These are phyloP conservation scores for Chironomus tentans DNA, from an alignment of 2,888 invertebrate genomes.

Conservation along the genomic window DNA sequence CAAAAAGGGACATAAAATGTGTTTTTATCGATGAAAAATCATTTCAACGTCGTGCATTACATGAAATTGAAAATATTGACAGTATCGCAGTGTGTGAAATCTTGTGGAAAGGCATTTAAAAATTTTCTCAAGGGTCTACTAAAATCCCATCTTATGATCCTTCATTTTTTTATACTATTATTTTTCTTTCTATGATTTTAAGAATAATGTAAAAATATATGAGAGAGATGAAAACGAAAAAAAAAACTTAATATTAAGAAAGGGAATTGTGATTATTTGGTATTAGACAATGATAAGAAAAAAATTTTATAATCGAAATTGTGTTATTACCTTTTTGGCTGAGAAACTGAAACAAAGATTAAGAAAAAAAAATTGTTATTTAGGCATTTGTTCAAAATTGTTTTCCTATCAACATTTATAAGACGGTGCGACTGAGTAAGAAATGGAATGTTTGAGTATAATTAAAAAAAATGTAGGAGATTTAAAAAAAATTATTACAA, in stretches of 20 bases:
- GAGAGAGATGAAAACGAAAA: conserved; percentile 24
- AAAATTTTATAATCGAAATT: conserved; percentile 13
- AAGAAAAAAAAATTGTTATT: conserved; percentile 19
- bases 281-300: conserved; percentile 26
- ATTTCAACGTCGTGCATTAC: no score
- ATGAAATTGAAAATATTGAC: no score
- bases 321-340: conserved; percentile 24
- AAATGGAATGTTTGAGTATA: background rate
- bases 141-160: background rate
- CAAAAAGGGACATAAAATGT: no score
- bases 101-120: no score
- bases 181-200: conserved; percentile 4
- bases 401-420: conserved; percentile 8
- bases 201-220: conserved; percentile 4
- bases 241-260: conserved; percentile 22
- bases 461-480: background rate
- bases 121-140: no score
- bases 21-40: no score
- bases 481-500: background rate
- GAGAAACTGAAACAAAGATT: conserved; percentile 25
- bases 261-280: conserved; percentile 27
- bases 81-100: no score
- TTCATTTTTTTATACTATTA: background rate
- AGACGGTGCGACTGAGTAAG: background rate
- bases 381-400: conserved; percentile 26